Conservation (phyloP, 2,888 invertebrate species). For the Tortrix viridana region DNA sequence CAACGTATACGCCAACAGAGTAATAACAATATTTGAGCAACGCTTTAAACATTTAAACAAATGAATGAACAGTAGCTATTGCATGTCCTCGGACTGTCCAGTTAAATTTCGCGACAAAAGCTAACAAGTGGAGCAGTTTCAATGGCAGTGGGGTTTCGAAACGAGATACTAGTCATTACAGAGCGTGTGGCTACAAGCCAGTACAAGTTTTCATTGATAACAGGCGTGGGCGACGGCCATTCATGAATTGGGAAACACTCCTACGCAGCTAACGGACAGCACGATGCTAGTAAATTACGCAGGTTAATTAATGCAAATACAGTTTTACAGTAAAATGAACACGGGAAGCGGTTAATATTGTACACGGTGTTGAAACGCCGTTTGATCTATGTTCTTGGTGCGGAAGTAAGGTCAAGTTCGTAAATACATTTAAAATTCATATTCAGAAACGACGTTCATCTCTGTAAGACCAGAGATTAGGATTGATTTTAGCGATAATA, state of each 20-base stretch:
- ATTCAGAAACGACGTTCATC: background rate
- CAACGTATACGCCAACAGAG: background rate
- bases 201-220: constrained; percentile 76
- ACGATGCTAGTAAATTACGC: constrained; percentile 66
- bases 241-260: constrained; percentile 78
- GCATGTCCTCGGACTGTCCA: background rate
- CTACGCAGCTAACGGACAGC: constrained; percentile 71
- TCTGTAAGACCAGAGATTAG: no score
- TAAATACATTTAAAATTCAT: background rate
- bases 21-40: constrained; percentile 15
- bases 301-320: constrained; percentile 74
- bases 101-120: constrained; percentile 31
- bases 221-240: constrained; percentile 73
- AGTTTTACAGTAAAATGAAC: constrained; percentile 62
- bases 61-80: constrained; percentile 29
- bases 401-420: background rate
- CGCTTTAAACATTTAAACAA: constrained; percentile 19
- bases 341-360: constrained; percentile 57
- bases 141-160: constrained; percentile 64
- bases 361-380: constrained; percentile 7
- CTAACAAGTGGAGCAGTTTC: constrained; percentile 57
- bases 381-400: background rate
- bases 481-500: no score
- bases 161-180: constrained; percentile 40
- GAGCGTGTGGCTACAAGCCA: constrained; percentile 31